Evolutionary conservation across 2,113 vertebrate species (phyloP).

Genomic region (Benitochromis conjunctus): DNA sequence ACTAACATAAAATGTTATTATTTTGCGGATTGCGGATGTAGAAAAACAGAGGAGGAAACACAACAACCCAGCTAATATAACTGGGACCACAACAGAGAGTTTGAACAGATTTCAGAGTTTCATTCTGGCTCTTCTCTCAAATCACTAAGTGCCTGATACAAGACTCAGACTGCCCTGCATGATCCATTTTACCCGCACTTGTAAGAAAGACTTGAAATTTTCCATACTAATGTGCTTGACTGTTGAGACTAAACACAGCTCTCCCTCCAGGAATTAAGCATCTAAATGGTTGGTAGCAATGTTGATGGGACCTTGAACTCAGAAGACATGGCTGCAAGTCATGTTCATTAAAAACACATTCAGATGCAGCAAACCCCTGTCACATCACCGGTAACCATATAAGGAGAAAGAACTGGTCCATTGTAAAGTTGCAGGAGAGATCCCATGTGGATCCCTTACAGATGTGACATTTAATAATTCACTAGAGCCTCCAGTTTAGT

Average conservation of each 20-base stretch:
- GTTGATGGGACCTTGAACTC: neutral
- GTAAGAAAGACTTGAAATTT: neutral
- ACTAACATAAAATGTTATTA: neutral
- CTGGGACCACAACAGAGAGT: neutral
- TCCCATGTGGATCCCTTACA: neutral
- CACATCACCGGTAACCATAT: neutral
- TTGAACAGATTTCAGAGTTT: neutral
- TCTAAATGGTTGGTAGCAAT: neutral
- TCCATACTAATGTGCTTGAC: neutral
- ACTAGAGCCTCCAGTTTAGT: neutral
- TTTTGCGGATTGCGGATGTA: too few species aligned
- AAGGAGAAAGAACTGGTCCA: neutral
- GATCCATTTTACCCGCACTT: neutral
- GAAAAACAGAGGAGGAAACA: neutral
- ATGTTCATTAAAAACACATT: neutral
- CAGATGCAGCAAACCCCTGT: neutral
- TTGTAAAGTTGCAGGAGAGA: neutral
- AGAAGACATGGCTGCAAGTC: neutral
- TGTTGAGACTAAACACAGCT: neutral
- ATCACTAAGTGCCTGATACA: neutral
- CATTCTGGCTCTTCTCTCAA: neutral
- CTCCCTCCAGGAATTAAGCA: neutral
- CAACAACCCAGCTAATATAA: neutral
- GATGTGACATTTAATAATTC: neutral
- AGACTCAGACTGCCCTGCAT: neutral